Evolutionary conservation across 2,113 vertebrate genomes (phyloP).

Genomic region (Alces alces): DNA sequence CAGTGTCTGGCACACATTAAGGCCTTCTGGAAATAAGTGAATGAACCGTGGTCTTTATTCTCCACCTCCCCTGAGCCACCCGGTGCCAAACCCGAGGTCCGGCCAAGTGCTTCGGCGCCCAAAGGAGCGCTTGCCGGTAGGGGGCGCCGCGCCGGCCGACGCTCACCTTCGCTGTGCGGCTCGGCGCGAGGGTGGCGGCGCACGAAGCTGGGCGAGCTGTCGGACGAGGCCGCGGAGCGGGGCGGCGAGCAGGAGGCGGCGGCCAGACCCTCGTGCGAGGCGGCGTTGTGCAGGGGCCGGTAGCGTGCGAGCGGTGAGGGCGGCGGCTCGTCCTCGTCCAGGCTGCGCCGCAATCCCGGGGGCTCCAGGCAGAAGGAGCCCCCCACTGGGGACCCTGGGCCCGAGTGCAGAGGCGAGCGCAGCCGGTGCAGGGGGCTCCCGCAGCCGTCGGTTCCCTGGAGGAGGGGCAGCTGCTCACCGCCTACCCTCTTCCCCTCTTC

Average conservation of each 20-base stretch:
- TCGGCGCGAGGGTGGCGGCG: constrained; percentile 81
- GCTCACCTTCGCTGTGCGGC: constrained; percentile 86
- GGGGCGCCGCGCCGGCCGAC: not conserved
- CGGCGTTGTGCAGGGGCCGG: constrained; percentile 85
- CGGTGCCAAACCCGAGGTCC: fast-evolving
- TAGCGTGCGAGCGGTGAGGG: constrained; percentile 81
- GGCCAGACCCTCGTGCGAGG: constrained; percentile 87
- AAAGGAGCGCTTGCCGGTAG: not conserved
- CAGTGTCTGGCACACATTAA: not conserved
- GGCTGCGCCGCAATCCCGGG: constrained; percentile 75
- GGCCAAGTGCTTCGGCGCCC: fast-evolving
- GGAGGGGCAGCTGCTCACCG: not conserved
- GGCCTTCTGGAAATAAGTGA: not conserved
- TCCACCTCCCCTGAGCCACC: too few relatives aligned
- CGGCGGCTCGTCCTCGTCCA: constrained; percentile 80
- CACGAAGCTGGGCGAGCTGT: constrained; percentile 86
- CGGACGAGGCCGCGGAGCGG: constrained; percentile 83
- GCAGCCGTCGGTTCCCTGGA: constrained; percentile 78
- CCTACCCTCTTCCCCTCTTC: not conserved
- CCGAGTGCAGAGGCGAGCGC: constrained; percentile 82
- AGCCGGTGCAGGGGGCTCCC: constrained; percentile 80
- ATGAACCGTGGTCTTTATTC: not conserved
- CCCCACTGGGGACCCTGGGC: constrained; percentile 69
- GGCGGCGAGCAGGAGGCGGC: constrained; percentile 81
- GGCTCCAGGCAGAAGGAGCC: constrained; percentile 85